phyloP scores from a whole-genome alignment of 2,113 vertebrate genomes.

The Dunckerocampus dactyliophorus region DNA sequence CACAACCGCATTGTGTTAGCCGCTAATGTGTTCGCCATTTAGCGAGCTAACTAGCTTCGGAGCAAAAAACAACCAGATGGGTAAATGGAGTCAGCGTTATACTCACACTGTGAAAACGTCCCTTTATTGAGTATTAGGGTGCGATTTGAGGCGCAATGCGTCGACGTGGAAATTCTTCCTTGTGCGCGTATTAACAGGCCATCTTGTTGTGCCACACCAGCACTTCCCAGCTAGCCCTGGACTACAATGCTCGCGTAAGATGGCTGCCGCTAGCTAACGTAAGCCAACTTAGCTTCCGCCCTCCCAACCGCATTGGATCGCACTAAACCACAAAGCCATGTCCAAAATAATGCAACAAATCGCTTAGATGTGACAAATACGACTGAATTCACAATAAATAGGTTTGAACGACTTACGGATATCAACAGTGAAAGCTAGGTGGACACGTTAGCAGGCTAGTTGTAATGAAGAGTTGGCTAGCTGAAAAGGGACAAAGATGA shows the following conservation, averaged over 20 bases:
- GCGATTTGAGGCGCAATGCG: not conserved
- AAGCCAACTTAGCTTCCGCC: conserved; percentile 71
- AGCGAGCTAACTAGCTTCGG: conserved; percentile 74
- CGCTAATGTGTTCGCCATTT: conserved; percentile 63
- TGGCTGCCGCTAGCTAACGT: conserved; percentile 72
- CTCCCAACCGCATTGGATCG: conserved; percentile 43
- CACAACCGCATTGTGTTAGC: conserved; percentile 67
- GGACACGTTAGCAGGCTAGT: conserved; percentile 40
- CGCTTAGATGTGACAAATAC: not conserved
- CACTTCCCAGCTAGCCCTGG: conserved; percentile 62
- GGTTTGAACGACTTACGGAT: too few relatives aligned
- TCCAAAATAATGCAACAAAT: not conserved
- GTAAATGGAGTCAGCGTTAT: not conserved
- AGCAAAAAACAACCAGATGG: conserved; percentile 38
- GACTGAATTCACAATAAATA: not conserved
- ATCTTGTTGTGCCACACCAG: conserved; percentile 71
- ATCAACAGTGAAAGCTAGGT: not conserved
- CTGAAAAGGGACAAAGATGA: conserved; percentile 59
- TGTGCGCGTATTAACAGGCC: conserved; percentile 61
- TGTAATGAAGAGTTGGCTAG: conserved; percentile 34
- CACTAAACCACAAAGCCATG: not conserved
- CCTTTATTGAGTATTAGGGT: not conserved
- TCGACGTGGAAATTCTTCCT: conserved; percentile 51
- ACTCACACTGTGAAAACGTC: conserved; percentile 13
- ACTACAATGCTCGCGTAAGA: conserved; percentile 71